phyloP scores from a whole-genome alignment of 2,113 vertebrate genomes.

The Bucco capensis region DNA sequence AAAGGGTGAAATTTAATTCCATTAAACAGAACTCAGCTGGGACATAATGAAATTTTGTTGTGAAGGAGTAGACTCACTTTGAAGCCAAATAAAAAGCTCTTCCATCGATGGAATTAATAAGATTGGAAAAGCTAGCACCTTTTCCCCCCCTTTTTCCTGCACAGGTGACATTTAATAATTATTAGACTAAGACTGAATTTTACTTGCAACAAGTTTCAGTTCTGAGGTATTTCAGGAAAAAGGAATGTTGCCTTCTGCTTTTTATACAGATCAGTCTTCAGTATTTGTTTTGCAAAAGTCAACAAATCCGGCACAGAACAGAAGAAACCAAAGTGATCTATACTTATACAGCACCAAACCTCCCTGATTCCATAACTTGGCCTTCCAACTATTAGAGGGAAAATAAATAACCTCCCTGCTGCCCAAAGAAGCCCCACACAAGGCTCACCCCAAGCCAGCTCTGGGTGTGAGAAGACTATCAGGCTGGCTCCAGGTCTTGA shows the following conservation, averaged over 20 bases:
- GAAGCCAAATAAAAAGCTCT: conserved; percentile 73
- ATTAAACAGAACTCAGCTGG: conserved; percentile 75
- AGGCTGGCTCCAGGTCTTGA: neutral
- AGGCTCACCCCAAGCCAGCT: neutral
- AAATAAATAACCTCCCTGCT: neutral
- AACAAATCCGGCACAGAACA: neutral
- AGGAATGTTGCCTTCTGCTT: neutral
- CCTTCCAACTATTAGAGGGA: neutral
- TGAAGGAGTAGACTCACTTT: conserved; percentile 71
- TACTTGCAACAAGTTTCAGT: conserved; percentile 18
- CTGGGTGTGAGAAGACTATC: neutral
- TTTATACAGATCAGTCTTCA: neutral
- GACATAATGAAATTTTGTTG: conserved; percentile 78
- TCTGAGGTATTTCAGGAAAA: neutral
- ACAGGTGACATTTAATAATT: conserved; percentile 4
- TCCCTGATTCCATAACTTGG: rapidly evolving
- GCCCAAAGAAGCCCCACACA: neutral
- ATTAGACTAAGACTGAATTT: conserved; percentile 16
- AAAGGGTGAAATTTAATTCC: conserved; percentile 83
- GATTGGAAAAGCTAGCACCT: conserved; percentile 64
- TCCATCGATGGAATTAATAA: conserved; percentile 48
- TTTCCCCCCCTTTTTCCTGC: neutral
- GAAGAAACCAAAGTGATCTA: neutral
- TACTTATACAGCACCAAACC: neutral
- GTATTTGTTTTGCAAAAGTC: neutral